Percentiles rank a stretch among this genome's conserved stretches.
Conservation (phyloP, 1,140 invertebrate species). For the Heliconius melpomene region DNA sequence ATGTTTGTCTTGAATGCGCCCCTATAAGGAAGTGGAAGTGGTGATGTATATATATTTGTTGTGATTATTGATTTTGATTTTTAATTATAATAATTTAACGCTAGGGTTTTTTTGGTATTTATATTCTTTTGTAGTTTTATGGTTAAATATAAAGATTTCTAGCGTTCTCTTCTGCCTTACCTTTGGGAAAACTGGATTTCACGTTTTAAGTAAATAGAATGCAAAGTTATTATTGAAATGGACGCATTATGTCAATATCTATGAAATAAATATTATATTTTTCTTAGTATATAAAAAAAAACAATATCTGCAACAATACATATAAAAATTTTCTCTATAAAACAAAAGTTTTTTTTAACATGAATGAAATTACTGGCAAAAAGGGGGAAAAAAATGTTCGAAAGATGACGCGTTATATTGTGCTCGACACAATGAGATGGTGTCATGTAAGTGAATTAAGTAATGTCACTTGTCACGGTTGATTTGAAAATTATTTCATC, state of each 20-base stretch:
- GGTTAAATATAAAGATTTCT: background rate
- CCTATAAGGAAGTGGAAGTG: background rate
- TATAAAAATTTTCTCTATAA: too few species aligned
- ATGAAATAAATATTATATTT: background rate
- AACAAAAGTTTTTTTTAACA: too few species aligned
- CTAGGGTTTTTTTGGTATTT: background rate
- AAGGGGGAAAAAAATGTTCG: too few species aligned
- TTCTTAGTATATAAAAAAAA: background rate
- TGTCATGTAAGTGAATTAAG: constrained; percentile 7
- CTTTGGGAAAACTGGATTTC: background rate
- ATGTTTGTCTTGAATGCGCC: background rate
- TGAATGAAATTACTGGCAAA: too few species aligned
- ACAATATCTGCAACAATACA: background rate
- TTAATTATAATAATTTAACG: background rate
- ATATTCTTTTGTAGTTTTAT: too few species aligned
- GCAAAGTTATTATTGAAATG: background rate
- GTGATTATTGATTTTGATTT: background rate
- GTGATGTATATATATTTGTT: background rate
- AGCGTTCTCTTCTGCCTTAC: background rate
- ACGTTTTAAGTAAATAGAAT: background rate
- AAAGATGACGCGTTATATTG: background rate
- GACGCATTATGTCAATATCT: background rate
- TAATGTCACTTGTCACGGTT: constrained; percentile 1
- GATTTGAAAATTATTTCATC: constrained; percentile 31
- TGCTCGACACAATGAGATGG: background rate